phyloP scores from a whole-genome alignment of 2,888 invertebrate species.

The Drosophila subquinaria region DNA sequence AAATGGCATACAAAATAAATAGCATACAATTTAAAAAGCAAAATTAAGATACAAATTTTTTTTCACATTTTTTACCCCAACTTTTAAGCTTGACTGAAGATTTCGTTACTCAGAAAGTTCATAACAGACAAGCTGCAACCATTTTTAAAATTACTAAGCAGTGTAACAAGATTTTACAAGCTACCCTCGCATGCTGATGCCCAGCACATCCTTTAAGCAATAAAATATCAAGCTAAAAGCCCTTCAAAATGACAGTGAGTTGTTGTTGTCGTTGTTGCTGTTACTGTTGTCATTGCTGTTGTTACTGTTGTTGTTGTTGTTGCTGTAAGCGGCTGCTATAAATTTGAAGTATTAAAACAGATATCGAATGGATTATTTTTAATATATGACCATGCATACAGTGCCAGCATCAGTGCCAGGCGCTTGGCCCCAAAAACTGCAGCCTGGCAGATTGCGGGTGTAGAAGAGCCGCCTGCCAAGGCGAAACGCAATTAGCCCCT shows the following conservation, averaged over 20 bases:
- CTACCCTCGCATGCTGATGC: slow-evolving; percentile 56
- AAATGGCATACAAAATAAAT: too few species aligned
- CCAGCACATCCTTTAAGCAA: slow-evolving; percentile 72
- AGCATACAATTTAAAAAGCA: too few species aligned
- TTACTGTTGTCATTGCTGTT: slow-evolving; percentile 30
- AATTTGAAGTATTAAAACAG: slow-evolving; percentile 78
- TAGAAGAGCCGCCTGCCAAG: slow-evolving; percentile 56
- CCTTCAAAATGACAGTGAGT: slow-evolving; percentile 72
- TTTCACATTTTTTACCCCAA: too few species aligned
- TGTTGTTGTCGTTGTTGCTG: slow-evolving; percentile 44
- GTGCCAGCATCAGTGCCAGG: slow-evolving; percentile 23
- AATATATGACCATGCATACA: slow-evolving; percentile 73
- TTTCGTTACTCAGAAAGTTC: background rate
- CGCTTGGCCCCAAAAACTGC: slow-evolving; percentile 56
- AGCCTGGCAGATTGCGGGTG: slow-evolving; percentile 52
- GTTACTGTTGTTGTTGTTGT: slow-evolving; percentile 44
- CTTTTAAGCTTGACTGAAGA: background rate
- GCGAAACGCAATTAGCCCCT: slow-evolving; percentile 70
- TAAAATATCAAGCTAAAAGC: slow-evolving; percentile 77
- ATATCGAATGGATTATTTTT: slow-evolving; percentile 79
- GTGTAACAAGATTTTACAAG: background rate
- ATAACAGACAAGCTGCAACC: background rate
- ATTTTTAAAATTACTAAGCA: background rate
- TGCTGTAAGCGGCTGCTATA: slow-evolving; percentile 68
- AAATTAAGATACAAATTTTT: too few species aligned